Base-by-base conservation (phyloP, 2,113 vertebrate genomes). In the Andinoacara biseriatus region DNA sequence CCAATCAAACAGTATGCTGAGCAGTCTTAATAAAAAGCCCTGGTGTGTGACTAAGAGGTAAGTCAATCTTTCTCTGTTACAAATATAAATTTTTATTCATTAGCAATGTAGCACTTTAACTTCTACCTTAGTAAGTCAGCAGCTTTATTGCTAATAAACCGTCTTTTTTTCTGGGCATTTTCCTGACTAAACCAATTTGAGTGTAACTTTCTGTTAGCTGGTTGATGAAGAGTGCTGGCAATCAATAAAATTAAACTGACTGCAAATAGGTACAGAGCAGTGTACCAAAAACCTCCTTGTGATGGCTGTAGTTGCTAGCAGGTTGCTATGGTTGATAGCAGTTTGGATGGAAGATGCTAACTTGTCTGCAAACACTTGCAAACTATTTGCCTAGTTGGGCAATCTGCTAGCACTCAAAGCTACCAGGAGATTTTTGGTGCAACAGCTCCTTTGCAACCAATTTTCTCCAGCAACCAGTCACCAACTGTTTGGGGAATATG, bases 31-130 rank as follows among this genome's bases (percentile, higher is more conserved):
- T 76, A 22, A 49, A 57, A 40, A 69, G 20, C 46, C 15, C 65
- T 69, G 65, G 65, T 52, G 65, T 72, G 65, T 72, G 65, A 72
- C 65, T 20, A 52, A 72, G 43, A 26, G 5, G 65, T 52, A 72
- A 72, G 46, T 72, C 67, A 72, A n/a, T 54, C 46, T 72, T 18
- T 72, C 43, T 72, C 18, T 77, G 20, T 58, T 58, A 74, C 15
- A 8, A 46, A 49, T 57, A 33, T 14, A 18, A 79, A 85, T 18
- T 29, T 56, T 20, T 69, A 69, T 49, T 75, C 11, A 78, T 56
- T 24, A 62, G 20, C 10, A 54, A 33, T n/a, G 24, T 31, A 54
- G 26, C 46, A 54, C 46, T 54, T 18, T 52, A 52, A 52, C 13
- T 18, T 31, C 54, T 33, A 54, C 18, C 43, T 72, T 54, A 72